A percentile compares a stretch with the other conserved stretches of the same genome.
phyloP scores from a whole-genome alignment of 1,140 invertebrate species.

The Drosophila sturtevanti region DNA sequence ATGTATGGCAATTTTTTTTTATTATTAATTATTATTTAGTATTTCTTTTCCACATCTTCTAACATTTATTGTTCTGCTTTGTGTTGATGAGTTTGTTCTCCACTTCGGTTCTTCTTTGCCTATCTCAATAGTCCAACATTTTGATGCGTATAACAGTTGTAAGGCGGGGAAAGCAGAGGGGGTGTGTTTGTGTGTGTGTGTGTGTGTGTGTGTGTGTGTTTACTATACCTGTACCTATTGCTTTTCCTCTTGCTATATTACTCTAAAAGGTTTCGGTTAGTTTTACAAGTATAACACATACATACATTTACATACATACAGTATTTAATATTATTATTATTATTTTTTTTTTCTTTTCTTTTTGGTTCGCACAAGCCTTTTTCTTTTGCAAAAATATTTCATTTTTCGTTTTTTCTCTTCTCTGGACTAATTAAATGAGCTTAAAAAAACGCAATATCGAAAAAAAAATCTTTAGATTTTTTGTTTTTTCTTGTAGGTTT shows the following conservation, averaged over 20 bases:
- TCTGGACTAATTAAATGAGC: neutral
- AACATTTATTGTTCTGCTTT: slow-evolving; percentile 75
- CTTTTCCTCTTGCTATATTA: neutral
- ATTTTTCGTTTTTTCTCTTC: neutral
- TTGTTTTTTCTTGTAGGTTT: slow-evolving; percentile 5
- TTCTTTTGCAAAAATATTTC: slow-evolving; percentile 9
- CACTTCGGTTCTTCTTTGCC: neutral
- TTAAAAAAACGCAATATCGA: neutral
- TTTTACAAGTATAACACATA: slow-evolving; percentile 5
- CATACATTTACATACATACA: slow-evolving; percentile 41
- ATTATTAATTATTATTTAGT: slow-evolving; percentile 37
- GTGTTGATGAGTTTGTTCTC: slow-evolving; percentile 43
- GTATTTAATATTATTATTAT: slow-evolving; percentile 9
- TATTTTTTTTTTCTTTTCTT: neutral
- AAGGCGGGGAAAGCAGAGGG: slow-evolving; percentile 28
- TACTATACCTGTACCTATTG: slow-evolving; percentile 9
- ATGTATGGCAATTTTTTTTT: slow-evolving; percentile 60
- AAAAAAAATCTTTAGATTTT: neutral
- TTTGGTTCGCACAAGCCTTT: slow-evolving; percentile 3
- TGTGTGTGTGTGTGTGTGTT: slow-evolving; percentile 17
- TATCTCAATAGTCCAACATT: neutral
- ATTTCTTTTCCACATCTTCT: slow-evolving; percentile 41
- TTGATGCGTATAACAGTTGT: slow-evolving; percentile 62
- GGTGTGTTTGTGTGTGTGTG: slow-evolving; percentile 8
- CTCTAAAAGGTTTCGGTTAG: slow-evolving; percentile 9